phyloP scores from a whole-genome alignment of 53 echinoderm and acorn worm genomes.

The Echinometra lucunter region DNA sequence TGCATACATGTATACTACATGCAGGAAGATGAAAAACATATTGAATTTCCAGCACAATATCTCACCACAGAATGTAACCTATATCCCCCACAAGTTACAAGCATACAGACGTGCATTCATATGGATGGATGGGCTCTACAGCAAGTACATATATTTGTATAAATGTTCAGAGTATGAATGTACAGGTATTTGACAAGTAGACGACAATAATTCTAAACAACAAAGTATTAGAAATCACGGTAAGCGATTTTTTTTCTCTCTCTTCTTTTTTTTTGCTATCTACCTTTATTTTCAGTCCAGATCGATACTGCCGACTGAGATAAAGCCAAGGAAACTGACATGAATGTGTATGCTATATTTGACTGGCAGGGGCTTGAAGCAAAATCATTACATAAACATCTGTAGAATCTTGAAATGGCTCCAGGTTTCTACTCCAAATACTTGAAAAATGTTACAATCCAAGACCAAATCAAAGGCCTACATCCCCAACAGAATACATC shows the following conservation, averaged over 20 bases:
- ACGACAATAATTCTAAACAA: not conserved
- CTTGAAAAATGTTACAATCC: not conserved
- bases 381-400: not conserved
- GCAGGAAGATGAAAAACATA: not conserved
- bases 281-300: not conserved
- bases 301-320: not conserved
- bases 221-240: not conserved
- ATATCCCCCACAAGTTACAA: not conserved
- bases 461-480: not conserved
- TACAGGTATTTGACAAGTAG: no score
- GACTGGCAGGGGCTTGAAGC: not conserved
- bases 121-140: not conserved
- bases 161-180: no score
- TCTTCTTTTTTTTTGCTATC: no score
- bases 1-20: no score
- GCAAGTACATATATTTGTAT: not conserved
- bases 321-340: not conserved
- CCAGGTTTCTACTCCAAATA: not conserved
- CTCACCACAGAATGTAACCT: not conserved
- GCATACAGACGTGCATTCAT: not conserved
- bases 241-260: no score
- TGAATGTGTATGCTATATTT: not conserved
- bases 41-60: constrained; percentile 32
- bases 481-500: not conserved
- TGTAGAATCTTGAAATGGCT: constrained; percentile 18